These are phyloP conservation scores for Myotis planiceps DNA, from an alignment of 2,797 vertebrate species.

Conservation along the genomic window DNA sequence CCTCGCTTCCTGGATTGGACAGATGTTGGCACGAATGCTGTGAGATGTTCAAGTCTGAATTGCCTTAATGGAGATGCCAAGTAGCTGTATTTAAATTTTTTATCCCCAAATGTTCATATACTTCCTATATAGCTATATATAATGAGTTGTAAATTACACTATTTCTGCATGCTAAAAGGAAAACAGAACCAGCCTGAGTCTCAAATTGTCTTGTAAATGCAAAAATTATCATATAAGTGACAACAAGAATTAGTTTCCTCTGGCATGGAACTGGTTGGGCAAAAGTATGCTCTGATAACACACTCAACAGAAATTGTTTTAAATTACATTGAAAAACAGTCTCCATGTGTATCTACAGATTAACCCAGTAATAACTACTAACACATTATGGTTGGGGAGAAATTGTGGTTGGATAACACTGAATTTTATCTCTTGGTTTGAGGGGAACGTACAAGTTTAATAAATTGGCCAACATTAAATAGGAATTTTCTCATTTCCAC, in stretches of 20 bases:
- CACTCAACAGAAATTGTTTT: slow-evolving; percentile 17
- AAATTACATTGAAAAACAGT: slow-evolving; percentile 52
- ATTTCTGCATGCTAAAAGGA: slow-evolving; percentile 35
- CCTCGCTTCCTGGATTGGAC: background rate
- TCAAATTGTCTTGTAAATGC: slow-evolving; percentile 56
- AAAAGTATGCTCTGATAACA: background rate
- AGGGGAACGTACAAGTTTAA: background rate
- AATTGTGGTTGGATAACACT: background rate
- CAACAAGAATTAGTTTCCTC: slow-evolving; percentile 62
- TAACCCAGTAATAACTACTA: background rate
- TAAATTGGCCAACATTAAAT: background rate
- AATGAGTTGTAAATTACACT: slow-evolving; percentile 46
- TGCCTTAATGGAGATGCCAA: background rate
- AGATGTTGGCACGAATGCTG: background rate
- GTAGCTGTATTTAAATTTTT: slow-evolving; percentile 16
- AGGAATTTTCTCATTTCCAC: background rate
- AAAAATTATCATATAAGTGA: slow-evolving; percentile 62
- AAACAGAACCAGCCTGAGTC: slow-evolving; percentile 45
- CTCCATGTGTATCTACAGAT: background rate
- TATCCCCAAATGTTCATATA: background rate
- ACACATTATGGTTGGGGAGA: background rate
- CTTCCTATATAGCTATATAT: slow-evolving; percentile 12
- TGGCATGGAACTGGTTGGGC: background rate
- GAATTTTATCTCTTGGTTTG: background rate
- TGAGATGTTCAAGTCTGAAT: background rate